Base-by-base conservation (phyloP, 2,113 vertebrate species). In the Ictalurus furcatus region DNA sequence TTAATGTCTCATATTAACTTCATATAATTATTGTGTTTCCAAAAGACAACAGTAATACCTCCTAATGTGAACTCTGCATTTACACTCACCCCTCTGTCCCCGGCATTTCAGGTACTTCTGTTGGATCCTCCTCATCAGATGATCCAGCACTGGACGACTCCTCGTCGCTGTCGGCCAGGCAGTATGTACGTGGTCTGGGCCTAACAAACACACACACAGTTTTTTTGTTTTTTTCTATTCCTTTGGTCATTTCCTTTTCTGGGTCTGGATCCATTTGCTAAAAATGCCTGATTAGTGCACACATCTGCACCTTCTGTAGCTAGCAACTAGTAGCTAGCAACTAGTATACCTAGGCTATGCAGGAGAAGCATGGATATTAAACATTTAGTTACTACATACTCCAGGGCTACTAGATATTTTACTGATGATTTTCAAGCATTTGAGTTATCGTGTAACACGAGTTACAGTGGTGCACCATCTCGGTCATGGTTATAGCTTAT, bases 91-190 rank as follows among this genome's bases (percentile, higher is more conserved):
- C 96, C 92, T 99, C 98, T 2, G 93, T 92, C 89, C 97, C 98
- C 0, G 96, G 94, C 52, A 94, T 91, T 87, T 96, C 61, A 30
- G 95, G 92, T 89, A 96, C 83, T 90, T 99, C 98, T 25, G 97
- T 95, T 58, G 97, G 94, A 87, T 99, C 98, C 0, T 99, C 98
- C 88, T 99, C 98, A 34, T 99, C 98, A 0, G 98, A 99, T 56
- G 98, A 99, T 61, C 98, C 98, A 0, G 98, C 98, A 4, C 98
- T 99, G 87, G 98, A 99, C 0, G 98, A 99, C 88, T 99, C 98
- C 92, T 99, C 98, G 67, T 99, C 98, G 0, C 98, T 99, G 96
- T 99, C 98, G 0, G 98, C 98, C 89, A 99, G 96, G 87, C 97
- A 99, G 93, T 98, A 99, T 0, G 96, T 97, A 91, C 98, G 95